Base-by-base conservation (phyloP, 2,888 invertebrate genomes). In the Rhogogaster chlorosoma region DNA sequence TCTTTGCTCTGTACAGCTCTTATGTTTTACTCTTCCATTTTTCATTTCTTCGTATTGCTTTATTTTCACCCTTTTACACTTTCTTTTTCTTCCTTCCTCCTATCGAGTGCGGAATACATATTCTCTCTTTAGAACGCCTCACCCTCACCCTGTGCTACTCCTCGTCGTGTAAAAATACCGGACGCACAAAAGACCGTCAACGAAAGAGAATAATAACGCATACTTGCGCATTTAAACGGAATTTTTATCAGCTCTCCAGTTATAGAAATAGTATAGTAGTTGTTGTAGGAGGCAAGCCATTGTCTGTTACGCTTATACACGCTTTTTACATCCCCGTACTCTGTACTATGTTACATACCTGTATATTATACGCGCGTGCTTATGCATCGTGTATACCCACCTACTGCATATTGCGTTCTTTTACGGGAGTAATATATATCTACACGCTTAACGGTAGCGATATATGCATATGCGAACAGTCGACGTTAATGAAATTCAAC, bases 401-500 rank as follows among this genome's bases (percentile, higher is more conserved):
- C 87, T 87, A 86, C 86, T 86, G 85, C 71, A 83, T 75, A 84
- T 82, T 70, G 85, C 64, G 86, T 85, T 87, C 88, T 89, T 89
- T 89, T 88, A 87, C 87, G 85, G 87, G 87, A 87, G 85, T 87
- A 86, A 86, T 84, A 85, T 26, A 57, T 57, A 78, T 78, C n/a
- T 80, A 22, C 36, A 36, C 26, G 36, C 61, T 45, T 53, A 78
- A 36, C 87, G 87, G 89, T 86, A 86, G 87, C 88, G 86, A 85
- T 61, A 89, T 88, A 90, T 88, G 89, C 89, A 89, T 88, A 90
- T 88, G 89, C 88, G 88, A 88, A 86, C 87, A 85, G 86, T 83
- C 29, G 15, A 87, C 87, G 89, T 86, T 87, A 87, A 88, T 89
- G 90, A 90, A 90, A 89, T 90, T 90, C 89, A 91, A 80, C 80